Base-by-base conservation (phyloP, 2,888 invertebrate genomes). In the Pheosia tremula region DNA sequence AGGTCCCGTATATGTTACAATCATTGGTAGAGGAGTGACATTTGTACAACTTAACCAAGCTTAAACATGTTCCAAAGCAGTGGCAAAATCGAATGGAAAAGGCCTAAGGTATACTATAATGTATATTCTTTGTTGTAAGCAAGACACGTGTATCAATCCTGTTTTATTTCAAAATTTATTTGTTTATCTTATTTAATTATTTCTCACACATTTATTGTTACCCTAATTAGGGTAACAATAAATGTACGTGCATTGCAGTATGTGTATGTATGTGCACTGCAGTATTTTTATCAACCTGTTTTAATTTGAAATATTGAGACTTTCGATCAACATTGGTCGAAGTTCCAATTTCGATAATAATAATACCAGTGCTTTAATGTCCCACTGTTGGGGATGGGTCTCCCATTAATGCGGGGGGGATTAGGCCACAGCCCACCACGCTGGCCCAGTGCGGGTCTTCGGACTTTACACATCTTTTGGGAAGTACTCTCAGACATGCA, bases 1-100 rank as follows among this genome's bases (percentile, higher is more conserved):
- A 75, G 72, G 79, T 78, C 74, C 72, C 78, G 72, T 61, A 68
- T 88, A 82, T 74, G 77, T 88, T 81, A 84, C 86, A 82, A 85
- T 87, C 83, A 84, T 77, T 77, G 77, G 69, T 66, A 68, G 73
- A 78, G 75, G 75, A 78, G 70, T 74, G 69, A 71, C 72, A 82
- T 80, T 64, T 71, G 65, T 79, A 75, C 11, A 47, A 7, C 24
- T 57, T 47, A 38, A 24, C 2, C 38, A 24, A 24, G 24, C 24
- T 24, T 24, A 24, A 24, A 24, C 38, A 10, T 38, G 38, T 36
- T 52, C 10, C 36, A 24, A 37, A 52, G 9, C 5, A n/a, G 11
- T 9, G 43, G n/a, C n/a, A n/a, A 4, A 47, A 9, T 47, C 11
- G 11, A 0, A n/a, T 5, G n/a, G 11, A n/a, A 47, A 9, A 9